These are phyloP conservation scores for Trissoscelio sp. DNA, from an alignment of 2,888 invertebrate genomes.

Conservation along the genomic window DNA sequence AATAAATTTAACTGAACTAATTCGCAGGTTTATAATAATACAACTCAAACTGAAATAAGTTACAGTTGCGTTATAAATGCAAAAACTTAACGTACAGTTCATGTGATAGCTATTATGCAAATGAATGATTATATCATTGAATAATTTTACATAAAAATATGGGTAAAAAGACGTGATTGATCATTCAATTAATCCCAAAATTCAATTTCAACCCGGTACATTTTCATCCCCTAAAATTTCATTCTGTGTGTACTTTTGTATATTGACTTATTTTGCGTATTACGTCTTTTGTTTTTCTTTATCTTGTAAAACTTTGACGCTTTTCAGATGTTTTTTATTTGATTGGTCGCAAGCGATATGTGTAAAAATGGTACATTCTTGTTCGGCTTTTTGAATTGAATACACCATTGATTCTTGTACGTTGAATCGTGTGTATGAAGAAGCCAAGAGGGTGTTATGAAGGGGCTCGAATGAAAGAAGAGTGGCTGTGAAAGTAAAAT, in stretches of 20 bases:
- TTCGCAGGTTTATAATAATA: no score
- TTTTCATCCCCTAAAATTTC: conserved; percentile 7
- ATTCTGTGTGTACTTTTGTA: conserved; percentile 10
- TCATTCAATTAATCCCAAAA: no score
- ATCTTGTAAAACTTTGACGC: conserved; percentile 9
- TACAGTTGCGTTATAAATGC: no score
- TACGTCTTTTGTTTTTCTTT: conserved; percentile 18
- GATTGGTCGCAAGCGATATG: conserved; percentile 45
- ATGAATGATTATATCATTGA: no score
- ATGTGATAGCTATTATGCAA: no score
- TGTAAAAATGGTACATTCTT: conserved; percentile 44
- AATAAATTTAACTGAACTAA: no score
- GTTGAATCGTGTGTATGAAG: conserved; percentile 43
- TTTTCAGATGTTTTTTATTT: conserved; percentile 18
- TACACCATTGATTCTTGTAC: conserved; percentile 38
- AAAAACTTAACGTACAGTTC: no score
- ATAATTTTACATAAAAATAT: no score
- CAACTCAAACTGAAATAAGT: no score
- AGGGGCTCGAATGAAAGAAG: conserved; percentile 65
- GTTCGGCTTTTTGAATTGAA: conserved; percentile 52
- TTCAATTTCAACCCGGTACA: conserved; percentile 33
- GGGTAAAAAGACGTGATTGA: no score
- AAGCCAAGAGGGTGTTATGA: conserved; percentile 64
- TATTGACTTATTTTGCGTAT: conserved; percentile 6
- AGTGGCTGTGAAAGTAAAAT: conserved; percentile 62